phyloP scores from a whole-genome alignment of 2,888 invertebrate genomes.

The Antheraea yamamai region DNA sequence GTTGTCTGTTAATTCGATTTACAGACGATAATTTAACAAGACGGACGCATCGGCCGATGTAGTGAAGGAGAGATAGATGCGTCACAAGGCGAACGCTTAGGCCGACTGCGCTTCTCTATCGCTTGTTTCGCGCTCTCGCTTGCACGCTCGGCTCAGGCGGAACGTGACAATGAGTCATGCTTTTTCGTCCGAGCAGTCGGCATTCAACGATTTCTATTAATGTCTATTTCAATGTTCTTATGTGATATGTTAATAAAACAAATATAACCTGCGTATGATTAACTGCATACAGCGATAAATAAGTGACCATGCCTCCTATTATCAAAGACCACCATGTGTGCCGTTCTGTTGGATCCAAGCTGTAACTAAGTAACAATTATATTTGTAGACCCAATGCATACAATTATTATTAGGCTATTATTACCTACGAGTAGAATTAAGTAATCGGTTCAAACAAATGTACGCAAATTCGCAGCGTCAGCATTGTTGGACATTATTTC shows the following conservation, averaged over 20 bases:
- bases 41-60: too few species aligned
- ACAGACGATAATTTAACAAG: too few species aligned
- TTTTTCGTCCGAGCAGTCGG: too few species aligned
- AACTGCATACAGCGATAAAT: conserved; percentile 91
- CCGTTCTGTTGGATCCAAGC: conserved; percentile 89
- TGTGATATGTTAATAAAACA: conserved; percentile 31
- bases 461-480: not conserved
- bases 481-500: not conserved
- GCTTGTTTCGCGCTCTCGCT: too few species aligned
- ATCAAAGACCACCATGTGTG: conserved; percentile 92
- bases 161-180: too few species aligned
- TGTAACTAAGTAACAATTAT: conserved; percentile 82
- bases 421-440: not conserved
- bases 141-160: too few species aligned
- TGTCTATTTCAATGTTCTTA: not conserved
- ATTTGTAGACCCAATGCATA: not conserved
- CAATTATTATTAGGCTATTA: not conserved
- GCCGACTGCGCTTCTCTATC: too few species aligned
- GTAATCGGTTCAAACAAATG: not conserved
- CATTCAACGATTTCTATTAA: not conserved
- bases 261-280: conserved; percentile 87
- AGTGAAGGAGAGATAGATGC: too few species aligned
- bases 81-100: too few species aligned
- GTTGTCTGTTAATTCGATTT: too few species aligned
- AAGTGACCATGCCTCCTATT: conserved; percentile 90